Base-by-base conservation (phyloP, 1,140 invertebrate species). In the Diorhabda elongata region DNA sequence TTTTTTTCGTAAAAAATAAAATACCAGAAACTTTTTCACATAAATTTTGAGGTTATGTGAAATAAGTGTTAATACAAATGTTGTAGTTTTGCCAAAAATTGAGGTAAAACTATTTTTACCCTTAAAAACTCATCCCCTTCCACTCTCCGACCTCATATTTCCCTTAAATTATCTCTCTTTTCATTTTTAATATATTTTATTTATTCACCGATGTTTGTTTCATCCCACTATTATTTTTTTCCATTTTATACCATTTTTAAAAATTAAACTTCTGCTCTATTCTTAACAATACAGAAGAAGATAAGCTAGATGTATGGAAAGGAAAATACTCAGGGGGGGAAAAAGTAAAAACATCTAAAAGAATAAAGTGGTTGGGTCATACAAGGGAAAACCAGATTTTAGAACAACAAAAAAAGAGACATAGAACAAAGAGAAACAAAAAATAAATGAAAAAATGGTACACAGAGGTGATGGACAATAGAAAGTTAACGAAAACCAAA, bases 211-310 rank as follows among this genome's bases (percentile, higher is more conserved):
- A 59, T 59, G 58, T 5, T 11, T 11, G 58, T 59, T 59, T 7
- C 58, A 59, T 59, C 11, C 58, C 41, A 59, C 11, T 8, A 8
- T 59, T 59, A 59, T 59, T 59, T 59, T 59, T 59, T 59, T 59
- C 8, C 45, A 52, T 9, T 52, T 52, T 52, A 6, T 52, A 52
- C 45, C 45, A 52, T 52, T 52, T 59, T 59, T 4, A 59, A 59
- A 59, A 11, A 41, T 11, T 2, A 8, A 2, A 11, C 5, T 11
- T 5, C 58, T 59, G 58, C 5, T 59, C 58, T 6, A 42, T 64
- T 52, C 26, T 26, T 26, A 26, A 26, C 26, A 26, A 26, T 26
- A 26, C 0, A 26, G 26, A 26, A 26, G 26, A 26, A 26, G 26
- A 26, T 26, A 26, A 26, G 26, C 26, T 26, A 26, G 26, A 26